Evolutionary conservation across 2,113 vertebrate genomes (phyloP), one percentile per base, ranked within the genome.

Genomic region (Micronisus gabar): DNA sequence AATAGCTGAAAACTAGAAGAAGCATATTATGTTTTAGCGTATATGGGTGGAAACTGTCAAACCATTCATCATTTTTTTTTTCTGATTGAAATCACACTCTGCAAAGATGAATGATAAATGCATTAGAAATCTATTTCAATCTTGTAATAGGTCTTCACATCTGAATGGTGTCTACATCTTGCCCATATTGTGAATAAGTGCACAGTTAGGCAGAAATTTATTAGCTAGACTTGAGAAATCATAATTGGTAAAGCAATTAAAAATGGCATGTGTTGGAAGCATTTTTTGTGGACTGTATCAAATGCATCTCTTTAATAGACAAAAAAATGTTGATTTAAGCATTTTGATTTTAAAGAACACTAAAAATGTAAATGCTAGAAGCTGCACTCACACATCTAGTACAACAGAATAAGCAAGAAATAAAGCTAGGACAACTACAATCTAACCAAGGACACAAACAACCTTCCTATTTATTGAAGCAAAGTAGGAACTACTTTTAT

Each of bases 51-150:
- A 95, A 97, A 93, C 83, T 98, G 95, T 97, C 97, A 97, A 97
- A 97, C 58, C 83, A 98, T 98, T 97, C 85, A 96, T 98, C 96
- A 48, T 93, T 94, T 97, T 95, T 94, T 96, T 94, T 95, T 96
- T 90, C 94, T 95, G 93, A 98, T 95, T 98, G 97, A 97, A 98
- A 98, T 98, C 91, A 87, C 90, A 96, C 92, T 81, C 92, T 97
- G 97, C 90, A 97, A 97, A 98, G 97, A 98, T 93, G 91, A 98
- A 97, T 97, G 95, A 97, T 96, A 97, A 96, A 97, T 98, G 70
- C 90, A 96, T 97, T 95, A 93, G 80, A 95, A 97, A 98, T 98
- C 91, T 88, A 97, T 98, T 98, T 98, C 93, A 98, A 95, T 97
- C 96, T 97, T 95, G 90, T 97, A 98, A 98, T 97, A 97, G 93